Evolutionary conservation across 2,797 vertebrate species (phyloP).

Genomic region (Hydrophis major): DNA sequence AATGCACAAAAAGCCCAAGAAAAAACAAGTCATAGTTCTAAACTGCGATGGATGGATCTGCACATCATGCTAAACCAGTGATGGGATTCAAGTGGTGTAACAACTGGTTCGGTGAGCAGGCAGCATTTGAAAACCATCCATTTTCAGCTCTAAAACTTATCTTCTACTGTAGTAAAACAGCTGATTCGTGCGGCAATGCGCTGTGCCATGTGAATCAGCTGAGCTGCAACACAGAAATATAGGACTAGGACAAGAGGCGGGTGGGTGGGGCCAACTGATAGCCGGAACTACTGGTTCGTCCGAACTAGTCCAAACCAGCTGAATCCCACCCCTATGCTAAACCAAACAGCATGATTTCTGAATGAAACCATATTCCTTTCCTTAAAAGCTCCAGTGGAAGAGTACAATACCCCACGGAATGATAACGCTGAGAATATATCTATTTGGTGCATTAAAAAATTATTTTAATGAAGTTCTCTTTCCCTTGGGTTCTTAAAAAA

Average conservation of each 20-base stretch:
- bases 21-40: neutral
- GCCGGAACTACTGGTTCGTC: no score
- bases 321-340: neutral
- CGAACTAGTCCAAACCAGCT: no score
- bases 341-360: neutral
- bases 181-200: no score
- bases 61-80: neutral
- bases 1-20: neutral
- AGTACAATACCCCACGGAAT: neutral
- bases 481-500: neutral
- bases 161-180: no score
- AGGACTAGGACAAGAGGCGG: no score
- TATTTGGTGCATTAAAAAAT: neutral
- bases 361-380: neutral
- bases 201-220: no score
- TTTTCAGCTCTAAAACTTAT: no score
- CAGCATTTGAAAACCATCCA: no score
- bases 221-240: no score
- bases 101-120: no score
- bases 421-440: neutral
- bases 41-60: neutral
- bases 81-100: no score
- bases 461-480: neutral
- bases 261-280: no score
- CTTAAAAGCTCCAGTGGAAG: neutral